These are phyloP conservation scores for Egretta garzetta DNA, from an alignment of 2,113 vertebrate genomes.

Conservation along the genomic window DNA sequence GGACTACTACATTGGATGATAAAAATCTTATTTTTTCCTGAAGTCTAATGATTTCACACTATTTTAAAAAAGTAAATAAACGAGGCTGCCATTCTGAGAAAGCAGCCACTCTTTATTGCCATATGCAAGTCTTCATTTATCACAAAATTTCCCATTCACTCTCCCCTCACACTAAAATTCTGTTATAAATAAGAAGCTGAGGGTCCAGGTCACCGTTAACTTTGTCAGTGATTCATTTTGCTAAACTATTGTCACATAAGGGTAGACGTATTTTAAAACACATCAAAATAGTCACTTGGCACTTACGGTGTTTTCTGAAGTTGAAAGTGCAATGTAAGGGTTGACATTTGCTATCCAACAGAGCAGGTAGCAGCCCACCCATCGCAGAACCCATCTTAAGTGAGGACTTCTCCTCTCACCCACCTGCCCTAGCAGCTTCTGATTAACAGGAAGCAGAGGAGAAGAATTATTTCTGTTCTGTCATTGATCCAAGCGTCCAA, in stretches of 20 bases:
- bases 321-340: background rate
- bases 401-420: background rate
- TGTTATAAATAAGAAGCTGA: background rate
- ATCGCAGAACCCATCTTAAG: background rate
- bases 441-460: background rate
- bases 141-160: background rate
- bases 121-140: background rate
- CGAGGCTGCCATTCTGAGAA: background rate
- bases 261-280: background rate
- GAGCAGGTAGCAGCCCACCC: background rate
- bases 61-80: background rate
- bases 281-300: background rate
- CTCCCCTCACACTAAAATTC: background rate
- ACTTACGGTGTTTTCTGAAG: background rate
- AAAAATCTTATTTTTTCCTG: background rate
- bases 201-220: background rate
- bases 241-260: background rate
- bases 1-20: background rate
- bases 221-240: background rate
- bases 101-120: background rate
- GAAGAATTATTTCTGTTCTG: background rate
- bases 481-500: background rate
- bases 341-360: background rate
- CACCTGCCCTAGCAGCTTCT: background rate
- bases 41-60: background rate